Evolutionary conservation across 2,888 invertebrate genomes (phyloP).

Genomic region (Malachius bipustulatus): DNA sequence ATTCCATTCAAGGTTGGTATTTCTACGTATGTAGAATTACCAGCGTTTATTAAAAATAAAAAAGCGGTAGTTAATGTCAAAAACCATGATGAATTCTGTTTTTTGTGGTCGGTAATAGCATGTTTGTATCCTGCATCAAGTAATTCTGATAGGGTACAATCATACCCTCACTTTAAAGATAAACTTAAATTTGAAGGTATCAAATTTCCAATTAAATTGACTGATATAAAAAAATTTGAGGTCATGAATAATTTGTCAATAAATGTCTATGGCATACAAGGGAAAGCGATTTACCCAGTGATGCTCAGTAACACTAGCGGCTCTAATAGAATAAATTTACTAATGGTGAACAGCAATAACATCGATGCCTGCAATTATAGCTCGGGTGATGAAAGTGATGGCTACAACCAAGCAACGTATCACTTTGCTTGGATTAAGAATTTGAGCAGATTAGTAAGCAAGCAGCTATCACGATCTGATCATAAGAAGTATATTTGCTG

Average conservation of each 20-base stretch:
- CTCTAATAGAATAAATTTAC: slow-evolving; percentile 17
- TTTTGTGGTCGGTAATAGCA: slow-evolving; percentile 18
- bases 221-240: slow-evolving; percentile 16
- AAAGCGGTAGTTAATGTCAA: slow-evolving; percentile 20
- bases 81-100: slow-evolving; percentile 19
- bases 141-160: slow-evolving; percentile 3
- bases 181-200: slow-evolving; percentile 12
- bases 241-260: slow-evolving; percentile 13
- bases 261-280: slow-evolving; percentile 15
- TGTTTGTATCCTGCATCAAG: slow-evolving; percentile 6
- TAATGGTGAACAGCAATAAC: too few relatives aligned
- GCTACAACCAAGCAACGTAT: background rate
- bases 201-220: slow-evolving; percentile 7
- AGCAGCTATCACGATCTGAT: background rate
- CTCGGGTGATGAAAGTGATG: too few relatives aligned
- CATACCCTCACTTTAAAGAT: slow-evolving; percentile 11
- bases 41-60: slow-evolving; percentile 15
- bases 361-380: too few relatives aligned
- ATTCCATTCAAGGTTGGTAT: slow-evolving; percentile 16
- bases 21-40: slow-evolving; percentile 13
- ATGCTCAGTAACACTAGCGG: slow-evolving; percentile 7
- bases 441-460: background rate
- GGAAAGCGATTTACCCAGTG: too few relatives aligned
- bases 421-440: background rate
- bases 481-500: background rate